A percentile compares a stretch with the other conserved stretches of the same genome.
Evolutionary conservation across 2,797 vertebrate genomes (phyloP).

Genomic region (Eulemur albifrons): DNA sequence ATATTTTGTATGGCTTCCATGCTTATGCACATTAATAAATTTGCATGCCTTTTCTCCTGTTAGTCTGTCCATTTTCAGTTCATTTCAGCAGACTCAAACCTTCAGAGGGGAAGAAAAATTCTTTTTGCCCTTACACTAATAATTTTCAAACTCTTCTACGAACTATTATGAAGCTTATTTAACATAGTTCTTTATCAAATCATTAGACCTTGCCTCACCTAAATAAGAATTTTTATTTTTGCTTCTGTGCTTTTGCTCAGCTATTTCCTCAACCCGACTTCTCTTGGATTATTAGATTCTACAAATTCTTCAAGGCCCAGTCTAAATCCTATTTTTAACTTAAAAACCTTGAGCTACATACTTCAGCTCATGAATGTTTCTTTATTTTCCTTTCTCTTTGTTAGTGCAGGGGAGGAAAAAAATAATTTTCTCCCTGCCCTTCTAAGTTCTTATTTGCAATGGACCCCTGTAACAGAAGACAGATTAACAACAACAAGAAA

Average conservation of each 20-base stretch:
- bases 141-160: background rate
- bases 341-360: conserved; percentile 4
- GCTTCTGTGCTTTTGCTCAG: background rate
- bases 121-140: background rate
- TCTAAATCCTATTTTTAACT: conserved; percentile 35
- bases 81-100: background rate
- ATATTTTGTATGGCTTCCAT: background rate
- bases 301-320: background rate
- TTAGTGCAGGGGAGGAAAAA: background rate
- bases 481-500: background rate
- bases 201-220: background rate
- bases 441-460: background rate
- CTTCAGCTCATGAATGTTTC: background rate
- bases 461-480: background rate
- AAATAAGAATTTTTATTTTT: background rate
- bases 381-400: conserved; percentile 47
- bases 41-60: background rate
- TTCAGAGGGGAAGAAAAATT: background rate
- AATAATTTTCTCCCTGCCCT: background rate
- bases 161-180: background rate
- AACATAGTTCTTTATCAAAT: background rate
- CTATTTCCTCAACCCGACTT: background rate
- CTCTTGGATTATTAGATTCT: background rate
- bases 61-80: background rate
- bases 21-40: background rate